Base-by-base conservation (phyloP, 2,797 vertebrate genomes). In the Chanos chanos region DNA sequence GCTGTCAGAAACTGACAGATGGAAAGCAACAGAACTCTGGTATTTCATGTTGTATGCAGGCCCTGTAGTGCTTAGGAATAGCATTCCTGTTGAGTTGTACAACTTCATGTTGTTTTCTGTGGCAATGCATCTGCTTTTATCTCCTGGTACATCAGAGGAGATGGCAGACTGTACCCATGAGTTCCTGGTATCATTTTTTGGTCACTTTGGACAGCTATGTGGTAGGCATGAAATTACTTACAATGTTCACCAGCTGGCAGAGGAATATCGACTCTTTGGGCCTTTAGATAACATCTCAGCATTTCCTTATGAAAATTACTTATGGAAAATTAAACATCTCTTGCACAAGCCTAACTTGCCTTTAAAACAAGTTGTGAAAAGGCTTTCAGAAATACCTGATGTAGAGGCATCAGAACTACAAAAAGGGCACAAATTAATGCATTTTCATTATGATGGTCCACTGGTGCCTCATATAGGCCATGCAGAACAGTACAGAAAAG, bases 31-130 rank as follows among this genome's bases (percentile, higher is more conserved):
- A 2, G 28, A 53, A 12, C 15, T 45, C 5, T 12, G 45, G 4
- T 37, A 7, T 1, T 54, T 64, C 8, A 54, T 64, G 50, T 16
- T 64, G 12, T 64, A 64, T 27, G 7, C 16, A 4, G 61, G 61
- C 9, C 50, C 50, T 16, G 21, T 64, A 21, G 51, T 64, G 13
- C 30, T 64, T 4, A 64, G 18, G n/a, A 13, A 55, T 19, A 8
- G 1, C 27, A 18, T 54, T 36, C 50, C 50, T 1, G 7, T n/a
- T 13, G 39, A 54, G 21, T 15, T 47, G 15, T 55, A 64, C 40
- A 63, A 47, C n/a, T 55, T 54, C 15, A 54, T 64, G 50, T 43
- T 64, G 4, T 64, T 48, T 44, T 44, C 40, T 16, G 50, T 64
- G 12, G 31, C 39, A 5, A 56, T 64, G 50, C 24, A 47, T 12